A percentile compares a stretch with the other conserved stretches of the same genome.
Conservation (phyloP, 2,888 invertebrate species). For the Melitaea athalia region DNA sequence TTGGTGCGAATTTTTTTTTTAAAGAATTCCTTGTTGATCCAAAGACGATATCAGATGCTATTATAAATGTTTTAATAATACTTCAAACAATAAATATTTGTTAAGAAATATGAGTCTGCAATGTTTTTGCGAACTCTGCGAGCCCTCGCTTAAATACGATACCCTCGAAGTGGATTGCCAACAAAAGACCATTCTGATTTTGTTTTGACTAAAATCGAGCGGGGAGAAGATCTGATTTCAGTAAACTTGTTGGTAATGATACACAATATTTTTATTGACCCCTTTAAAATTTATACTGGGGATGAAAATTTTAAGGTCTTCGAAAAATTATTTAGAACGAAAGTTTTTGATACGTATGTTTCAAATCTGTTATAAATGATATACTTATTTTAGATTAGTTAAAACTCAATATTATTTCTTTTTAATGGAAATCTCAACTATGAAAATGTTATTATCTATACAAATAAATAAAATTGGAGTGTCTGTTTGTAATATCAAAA, state of each 20-base stretch:
- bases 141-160: constrained; percentile 69
- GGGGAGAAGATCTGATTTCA: constrained; percentile 67
- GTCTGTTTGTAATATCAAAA: no score
- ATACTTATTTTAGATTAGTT: no score
- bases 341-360: not conserved
- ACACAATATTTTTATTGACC: constrained; percentile 46
- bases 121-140: constrained; percentile 35
- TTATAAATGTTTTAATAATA: constrained; percentile 23
- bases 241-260: constrained; percentile 64
- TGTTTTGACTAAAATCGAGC: constrained; percentile 78
- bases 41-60: constrained; percentile 4
- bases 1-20: no score
- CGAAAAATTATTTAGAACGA: not conserved
- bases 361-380: no score
- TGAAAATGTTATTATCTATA: no score
- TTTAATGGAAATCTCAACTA: no score
- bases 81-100: constrained; percentile 27
- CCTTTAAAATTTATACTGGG: constrained; percentile 3
- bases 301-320: not conserved
- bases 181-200: constrained; percentile 76
- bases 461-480: no score
- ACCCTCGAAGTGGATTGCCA: constrained; percentile 74
- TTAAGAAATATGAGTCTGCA: constrained; percentile 30
- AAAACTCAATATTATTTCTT: no score
- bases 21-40: not conserved